These are phyloP conservation scores for Hypanus sabinus DNA, from an alignment of 2,113 vertebrate genomes.

Conservation along the genomic window DNA sequence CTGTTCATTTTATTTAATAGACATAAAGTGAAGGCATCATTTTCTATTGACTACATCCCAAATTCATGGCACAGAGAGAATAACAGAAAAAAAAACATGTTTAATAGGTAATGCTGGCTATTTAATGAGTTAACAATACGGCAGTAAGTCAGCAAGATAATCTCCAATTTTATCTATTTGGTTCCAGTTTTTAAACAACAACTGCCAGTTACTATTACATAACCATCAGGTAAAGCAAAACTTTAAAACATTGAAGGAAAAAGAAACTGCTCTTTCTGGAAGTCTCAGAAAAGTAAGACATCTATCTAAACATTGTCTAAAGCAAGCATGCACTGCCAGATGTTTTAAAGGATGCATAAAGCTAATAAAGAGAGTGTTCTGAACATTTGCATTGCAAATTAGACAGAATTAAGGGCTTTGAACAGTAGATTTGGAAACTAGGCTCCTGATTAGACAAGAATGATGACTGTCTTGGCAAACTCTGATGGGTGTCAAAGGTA, in stretches of 20 bases:
- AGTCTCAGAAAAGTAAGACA: constrained; percentile 53
- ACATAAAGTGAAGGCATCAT: constrained; percentile 31
- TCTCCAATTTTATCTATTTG: constrained; percentile 7
- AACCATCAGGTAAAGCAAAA: constrained; percentile 58
- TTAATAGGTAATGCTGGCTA: not conserved
- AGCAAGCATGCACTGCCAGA: constrained; percentile 57
- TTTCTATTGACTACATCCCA: constrained; percentile 9
- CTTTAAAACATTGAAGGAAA: constrained; percentile 56
- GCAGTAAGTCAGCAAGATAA: not conserved
- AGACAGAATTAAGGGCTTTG: not conserved
- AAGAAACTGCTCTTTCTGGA: constrained; percentile 58
- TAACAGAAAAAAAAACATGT: constrained; percentile 3
- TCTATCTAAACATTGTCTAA: constrained; percentile 44
- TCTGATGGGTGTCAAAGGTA: not conserved
- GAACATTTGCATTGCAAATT: not conserved
- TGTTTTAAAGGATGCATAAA: constrained; percentile 50
- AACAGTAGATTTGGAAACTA: constrained; percentile 23
- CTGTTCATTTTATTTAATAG: constrained; percentile 29
- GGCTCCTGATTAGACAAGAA: constrained; percentile 1
- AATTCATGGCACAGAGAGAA: constrained; percentile 35
- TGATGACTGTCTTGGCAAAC: not conserved
- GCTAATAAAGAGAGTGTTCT: constrained; percentile 56
- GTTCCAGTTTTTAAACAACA: not conserved
- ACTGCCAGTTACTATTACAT: constrained; percentile 18
- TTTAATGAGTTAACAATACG: not conserved